A percentile compares a stretch with the other conserved stretches of the same genome.
Conservation (phyloP, 2,888 invertebrate genomes). For the Thumatha senex region DNA sequence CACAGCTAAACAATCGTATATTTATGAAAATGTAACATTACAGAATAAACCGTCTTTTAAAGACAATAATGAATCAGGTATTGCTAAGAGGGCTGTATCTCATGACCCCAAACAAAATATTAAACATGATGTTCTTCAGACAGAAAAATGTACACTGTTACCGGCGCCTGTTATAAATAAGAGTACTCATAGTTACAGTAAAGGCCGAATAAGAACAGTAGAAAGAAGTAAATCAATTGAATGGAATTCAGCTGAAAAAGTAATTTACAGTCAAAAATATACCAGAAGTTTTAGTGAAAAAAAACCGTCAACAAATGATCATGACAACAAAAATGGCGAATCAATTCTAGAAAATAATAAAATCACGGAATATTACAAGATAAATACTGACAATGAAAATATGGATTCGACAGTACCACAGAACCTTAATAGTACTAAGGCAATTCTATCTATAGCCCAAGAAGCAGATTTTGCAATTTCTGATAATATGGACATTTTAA, state of each 20-base stretch:
- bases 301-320: slow-evolving; percentile 9
- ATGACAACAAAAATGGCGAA: slow-evolving; percentile 1
- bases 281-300: slow-evolving; percentile 23
- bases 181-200: slow-evolving; percentile 21
- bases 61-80: background rate
- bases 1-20: slow-evolving; percentile 14
- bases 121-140: background rate
- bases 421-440: background rate
- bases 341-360: slow-evolving; percentile 1
- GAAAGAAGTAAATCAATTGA: slow-evolving; percentile 24
- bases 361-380: background rate
- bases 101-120: slow-evolving; percentile 1
- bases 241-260: slow-evolving; percentile 17
- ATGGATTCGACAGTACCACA: background rate
- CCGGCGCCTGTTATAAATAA: slow-evolving; percentile 20
- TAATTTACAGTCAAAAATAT: slow-evolving; percentile 10
- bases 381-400: background rate
- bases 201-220: slow-evolving; percentile 22
- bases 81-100: slow-evolving; percentile 1
- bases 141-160: slow-evolving; percentile 8
- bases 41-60: slow-evolving; percentile 5
- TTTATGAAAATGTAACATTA: slow-evolving; percentile 4
- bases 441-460: background rate
- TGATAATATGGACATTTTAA: slow-evolving; percentile 1
- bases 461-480: background rate